Conservation (phyloP, 2,797 vertebrate genomes). For the Pterois miles region DNA sequence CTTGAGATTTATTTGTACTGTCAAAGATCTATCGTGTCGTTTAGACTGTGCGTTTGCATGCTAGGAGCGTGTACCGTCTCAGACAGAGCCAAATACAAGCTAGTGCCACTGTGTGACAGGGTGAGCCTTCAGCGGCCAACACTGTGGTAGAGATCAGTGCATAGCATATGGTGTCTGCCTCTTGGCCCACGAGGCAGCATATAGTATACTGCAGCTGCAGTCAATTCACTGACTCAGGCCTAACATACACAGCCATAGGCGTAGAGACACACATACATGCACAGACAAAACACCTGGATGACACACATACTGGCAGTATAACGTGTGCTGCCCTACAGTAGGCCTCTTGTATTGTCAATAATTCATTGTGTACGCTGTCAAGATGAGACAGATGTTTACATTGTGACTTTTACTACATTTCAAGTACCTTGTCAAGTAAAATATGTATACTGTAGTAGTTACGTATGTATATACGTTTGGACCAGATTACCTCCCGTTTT, state of each 20-base stretch:
- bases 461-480: background rate
- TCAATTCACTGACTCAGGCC: conserved; percentile 23
- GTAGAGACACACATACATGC: background rate
- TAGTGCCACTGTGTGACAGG: conserved; percentile 6
- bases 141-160: conserved; percentile 6
- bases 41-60: conserved; percentile 31
- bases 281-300: conserved; percentile 49
- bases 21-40: conserved; percentile 35
- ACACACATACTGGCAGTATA: conserved; percentile 12
- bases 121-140: conserved; percentile 5
- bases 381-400: background rate
- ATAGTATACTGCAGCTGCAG: conserved; percentile 6
- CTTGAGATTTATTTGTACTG: conserved; percentile 24
- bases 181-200: conserved; percentile 1
- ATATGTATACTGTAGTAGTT: background rate
- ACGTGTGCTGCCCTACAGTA: background rate
- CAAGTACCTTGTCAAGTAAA: background rate
- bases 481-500: background rate
- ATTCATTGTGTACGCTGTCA: conserved; percentile 6
- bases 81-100: conserved; percentile 1
- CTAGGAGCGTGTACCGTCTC: conserved; percentile 1
- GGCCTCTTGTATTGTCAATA: conserved; percentile 15
- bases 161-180: background rate
- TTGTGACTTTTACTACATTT: background rate
- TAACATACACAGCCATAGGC: conserved; percentile 9